Conservation (phyloP, 1,140 invertebrate genomes). For the Leguminivora glycinivorella region DNA sequence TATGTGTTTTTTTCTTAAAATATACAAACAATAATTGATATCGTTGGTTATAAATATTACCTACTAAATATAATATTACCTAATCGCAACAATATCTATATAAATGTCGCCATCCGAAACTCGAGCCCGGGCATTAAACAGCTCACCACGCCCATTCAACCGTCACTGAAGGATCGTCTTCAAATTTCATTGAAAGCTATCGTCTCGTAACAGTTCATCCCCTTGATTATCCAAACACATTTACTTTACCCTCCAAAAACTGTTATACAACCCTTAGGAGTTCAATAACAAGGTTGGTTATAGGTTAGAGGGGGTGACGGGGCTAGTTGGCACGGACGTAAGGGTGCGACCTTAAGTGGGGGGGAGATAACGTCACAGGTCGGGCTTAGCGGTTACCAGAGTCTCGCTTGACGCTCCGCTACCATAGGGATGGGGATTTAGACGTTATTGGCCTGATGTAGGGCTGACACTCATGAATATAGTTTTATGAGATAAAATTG, state of each 20-base stretch:
- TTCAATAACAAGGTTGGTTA: slow-evolving; percentile 29
- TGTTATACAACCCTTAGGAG: neutral
- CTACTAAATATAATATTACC: too few species aligned
- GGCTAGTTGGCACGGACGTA: slow-evolving; percentile 30
- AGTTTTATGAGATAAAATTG: neutral
- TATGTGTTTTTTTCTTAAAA: too few species aligned
- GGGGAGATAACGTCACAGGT: slow-evolving; percentile 68
- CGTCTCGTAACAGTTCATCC: slow-evolving; percentile 45
- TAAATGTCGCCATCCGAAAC: neutral
- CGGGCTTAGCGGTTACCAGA: slow-evolving; percentile 67
- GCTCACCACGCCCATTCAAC: slow-evolving; percentile 23
- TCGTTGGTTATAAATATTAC: too few species aligned
- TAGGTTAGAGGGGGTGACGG: slow-evolving; percentile 7
- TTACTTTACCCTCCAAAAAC: neutral
- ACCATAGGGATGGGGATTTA: slow-evolving; percentile 59
- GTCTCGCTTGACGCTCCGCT: slow-evolving; percentile 68
- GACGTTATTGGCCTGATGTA: slow-evolving; percentile 52
- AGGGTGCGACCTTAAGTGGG: slow-evolving; percentile 43
- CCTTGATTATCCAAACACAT: slow-evolving; percentile 42
- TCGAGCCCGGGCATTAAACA: neutral
- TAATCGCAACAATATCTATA: neutral
- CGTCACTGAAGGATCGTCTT: slow-evolving; percentile 26
- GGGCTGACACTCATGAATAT: slow-evolving; percentile 43
- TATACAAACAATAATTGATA: too few species aligned
- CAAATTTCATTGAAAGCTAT: slow-evolving; percentile 42